Evolutionary conservation across 1,140 invertebrate genomes (phyloP).

Genomic region (Pseudoatta argentina): DNA sequence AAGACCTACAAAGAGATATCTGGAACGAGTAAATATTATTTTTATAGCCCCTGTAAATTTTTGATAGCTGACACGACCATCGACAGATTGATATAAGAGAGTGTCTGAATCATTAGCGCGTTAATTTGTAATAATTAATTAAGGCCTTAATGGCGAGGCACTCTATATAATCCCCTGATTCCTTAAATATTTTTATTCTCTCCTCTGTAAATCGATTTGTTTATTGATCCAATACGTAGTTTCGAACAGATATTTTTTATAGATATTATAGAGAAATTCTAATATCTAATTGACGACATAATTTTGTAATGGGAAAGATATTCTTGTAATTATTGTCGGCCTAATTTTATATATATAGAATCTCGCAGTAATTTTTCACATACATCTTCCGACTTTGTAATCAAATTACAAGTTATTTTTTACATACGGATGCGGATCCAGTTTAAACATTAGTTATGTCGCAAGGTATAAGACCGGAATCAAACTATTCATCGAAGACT

Average conservation of each 20-base stretch:
- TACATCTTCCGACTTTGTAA: conserved; percentile 2
- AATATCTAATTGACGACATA: conserved; percentile 29
- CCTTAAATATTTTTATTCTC: conserved; percentile 26
- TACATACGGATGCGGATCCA: not conserved
- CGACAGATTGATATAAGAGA: conserved; percentile 25
- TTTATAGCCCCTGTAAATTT: conserved; percentile 73
- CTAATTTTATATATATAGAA: conserved; percentile 19
- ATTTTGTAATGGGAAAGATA: conserved; percentile 31
- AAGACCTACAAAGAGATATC: conserved; percentile 67
- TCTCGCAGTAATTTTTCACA: conserved; percentile 6
- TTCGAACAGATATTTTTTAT: conserved; percentile 56
- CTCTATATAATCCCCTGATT: conserved; percentile 19
- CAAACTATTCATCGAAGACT: no score
- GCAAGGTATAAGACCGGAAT: not conserved
- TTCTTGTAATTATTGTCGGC: conserved; percentile 39
- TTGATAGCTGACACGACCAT: conserved; percentile 40
- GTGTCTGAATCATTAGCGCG: conserved; percentile 15
- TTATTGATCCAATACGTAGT: not conserved
- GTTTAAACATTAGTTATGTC: conserved; percentile 14
- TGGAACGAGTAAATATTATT: conserved; percentile 70
- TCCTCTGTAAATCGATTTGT: conserved; percentile 2
- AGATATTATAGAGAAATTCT: conserved; percentile 15
- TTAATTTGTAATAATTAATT: conserved; percentile 29
- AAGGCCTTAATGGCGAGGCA: not conserved
- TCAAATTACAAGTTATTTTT: conserved; percentile 34